Conservation (phyloP, 2,797 vertebrate genomes). For the Dicrostonyx torquatus region DNA sequence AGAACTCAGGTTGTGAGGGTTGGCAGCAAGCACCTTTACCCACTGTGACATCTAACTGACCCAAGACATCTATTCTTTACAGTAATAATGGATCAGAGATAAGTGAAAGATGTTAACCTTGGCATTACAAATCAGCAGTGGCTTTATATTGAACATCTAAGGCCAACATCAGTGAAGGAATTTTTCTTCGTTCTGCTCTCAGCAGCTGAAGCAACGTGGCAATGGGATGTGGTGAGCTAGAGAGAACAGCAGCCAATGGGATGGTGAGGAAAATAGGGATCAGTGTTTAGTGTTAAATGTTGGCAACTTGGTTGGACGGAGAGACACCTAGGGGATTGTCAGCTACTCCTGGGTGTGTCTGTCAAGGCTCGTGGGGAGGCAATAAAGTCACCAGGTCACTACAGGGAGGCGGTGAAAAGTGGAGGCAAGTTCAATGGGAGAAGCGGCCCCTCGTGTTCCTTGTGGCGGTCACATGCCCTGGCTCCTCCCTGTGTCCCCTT, state of each 20-base stretch:
- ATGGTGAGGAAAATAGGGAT: not conserved
- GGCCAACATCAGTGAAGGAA: not conserved
- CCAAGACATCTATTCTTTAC: not conserved
- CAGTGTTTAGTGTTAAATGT: not conserved
- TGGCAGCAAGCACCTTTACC: not conserved
- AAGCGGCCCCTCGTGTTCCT: not conserved
- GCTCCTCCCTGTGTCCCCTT: too few relatives aligned
- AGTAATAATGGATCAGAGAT: not conserved
- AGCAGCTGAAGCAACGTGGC: not conserved
- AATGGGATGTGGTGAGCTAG: not conserved
- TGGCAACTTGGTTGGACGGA: not conserved
- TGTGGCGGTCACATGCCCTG: not conserved
- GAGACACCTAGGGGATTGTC: not conserved
- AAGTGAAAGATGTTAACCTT: not conserved
- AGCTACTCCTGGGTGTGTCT: not conserved
- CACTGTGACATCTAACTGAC: not conserved
- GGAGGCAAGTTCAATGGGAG: not conserved
- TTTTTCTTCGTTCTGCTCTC: not conserved
- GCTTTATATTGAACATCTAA: not conserved
- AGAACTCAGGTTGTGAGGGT: not conserved
- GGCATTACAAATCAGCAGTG: not conserved
- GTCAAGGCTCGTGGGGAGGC: not conserved
- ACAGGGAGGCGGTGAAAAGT: not conserved
- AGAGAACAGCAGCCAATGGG: too few relatives aligned
- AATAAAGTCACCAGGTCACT: not conserved